Base-by-base conservation (phyloP, 2,888 invertebrate species). In the Tetheella fluctuosa region DNA sequence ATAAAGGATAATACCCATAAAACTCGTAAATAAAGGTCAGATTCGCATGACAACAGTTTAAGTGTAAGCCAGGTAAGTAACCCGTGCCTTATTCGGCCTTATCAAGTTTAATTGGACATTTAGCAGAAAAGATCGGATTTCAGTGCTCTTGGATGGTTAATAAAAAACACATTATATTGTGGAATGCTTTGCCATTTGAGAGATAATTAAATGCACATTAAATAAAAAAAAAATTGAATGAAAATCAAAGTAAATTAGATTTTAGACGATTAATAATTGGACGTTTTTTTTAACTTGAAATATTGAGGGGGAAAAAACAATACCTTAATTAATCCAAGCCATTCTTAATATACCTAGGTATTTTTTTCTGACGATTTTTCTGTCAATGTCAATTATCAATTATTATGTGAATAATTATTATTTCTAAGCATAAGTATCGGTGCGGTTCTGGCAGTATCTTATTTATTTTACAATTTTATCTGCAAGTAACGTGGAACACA, bases 81-180 rank as follows among this genome's bases (percentile, higher is more conserved):
- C 20, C 57, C 39, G 59, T 23, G 54, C 69, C n/a, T 66, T 77
- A 67, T 69, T 63, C 64, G 63, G 64, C 60, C 61, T 68, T 73
- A 69, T 70, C 64, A 57, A 64, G 48, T 74, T 79, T 83, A 80
- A 83, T 82, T 80, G 80, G 79, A 65, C 66, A 65, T 70, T 79
- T 68, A 52, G 65, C 54, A 58, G 68, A 64, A 77, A 77, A 73
- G 67, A 74, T 82, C 73, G 58, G 54, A 63, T 82, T 76, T 73
- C 77, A 67, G 52, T 72, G 71, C 71, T 68, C 64, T 80, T 76
- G 68, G 52, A 54, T 57, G 65, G 52, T 67, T 68, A 65, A 65
- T 67, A 39, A 39, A n/a, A n/a, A 63, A 64, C 58, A 54, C 28
- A 2, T 34, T 34, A 30, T 34, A 17, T 8, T 53, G 28, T 59